Evolutionary conservation across 2,113 vertebrate species (phyloP).

Genomic region (Micromys minutus): DNA sequence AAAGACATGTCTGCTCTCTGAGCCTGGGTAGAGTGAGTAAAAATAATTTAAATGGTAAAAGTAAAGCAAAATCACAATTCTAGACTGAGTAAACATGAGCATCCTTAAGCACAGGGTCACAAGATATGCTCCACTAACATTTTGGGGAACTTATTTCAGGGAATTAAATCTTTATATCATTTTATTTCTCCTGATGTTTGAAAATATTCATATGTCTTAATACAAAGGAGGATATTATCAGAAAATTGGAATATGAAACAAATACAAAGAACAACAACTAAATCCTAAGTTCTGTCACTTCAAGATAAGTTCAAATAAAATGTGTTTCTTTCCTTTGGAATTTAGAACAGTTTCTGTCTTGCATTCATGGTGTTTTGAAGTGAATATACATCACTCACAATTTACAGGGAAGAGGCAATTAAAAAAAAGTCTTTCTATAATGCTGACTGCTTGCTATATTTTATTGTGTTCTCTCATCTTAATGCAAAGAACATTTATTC

Average conservation of each 20-base stretch:
- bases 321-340: background rate
- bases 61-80: background rate
- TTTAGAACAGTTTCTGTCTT: conserved; percentile 48
- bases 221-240: background rate
- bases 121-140: background rate
- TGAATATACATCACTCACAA: conserved; percentile 7
- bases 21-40: background rate
- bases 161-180: background rate
- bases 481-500: conserved; percentile 38
- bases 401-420: conserved; percentile 40
- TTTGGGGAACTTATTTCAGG: conserved; percentile 2
- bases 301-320: conserved; percentile 42
- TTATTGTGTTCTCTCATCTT: conserved; percentile 34
- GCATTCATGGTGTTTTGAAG: background rate
- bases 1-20: background rate
- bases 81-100: background rate
- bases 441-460: background rate
- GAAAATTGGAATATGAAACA: background rate
- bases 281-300: conserved; percentile 32
- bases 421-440: background rate
- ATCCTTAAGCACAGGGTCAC: background rate
- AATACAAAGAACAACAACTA: conserved; percentile 17
- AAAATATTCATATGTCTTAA: conserved; percentile 17
- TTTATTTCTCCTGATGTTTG: background rate
- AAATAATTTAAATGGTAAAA: background rate